These are phyloP conservation scores for Neoascia interrupta DNA, from an alignment of 2,888 invertebrate species.

Conservation along the genomic window DNA sequence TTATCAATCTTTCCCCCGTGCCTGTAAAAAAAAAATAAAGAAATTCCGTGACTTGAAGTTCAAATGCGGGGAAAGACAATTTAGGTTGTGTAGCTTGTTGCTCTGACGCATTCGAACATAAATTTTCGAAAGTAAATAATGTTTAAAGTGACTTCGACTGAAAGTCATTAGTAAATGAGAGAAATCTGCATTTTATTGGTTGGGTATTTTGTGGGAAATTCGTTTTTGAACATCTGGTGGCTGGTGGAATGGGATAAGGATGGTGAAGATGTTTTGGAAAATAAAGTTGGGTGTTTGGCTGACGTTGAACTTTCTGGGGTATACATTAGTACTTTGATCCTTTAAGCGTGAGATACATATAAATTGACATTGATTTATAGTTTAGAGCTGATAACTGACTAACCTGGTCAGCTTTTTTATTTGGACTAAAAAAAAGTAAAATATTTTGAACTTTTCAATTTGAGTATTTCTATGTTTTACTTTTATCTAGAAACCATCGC, in stretches of 20 bases:
- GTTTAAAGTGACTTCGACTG: constrained; percentile 54
- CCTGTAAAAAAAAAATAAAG: neutral
- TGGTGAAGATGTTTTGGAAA: too few species aligned
- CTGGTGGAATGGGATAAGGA: neutral
- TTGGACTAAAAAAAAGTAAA: too few species aligned
- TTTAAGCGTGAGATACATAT: too few species aligned
- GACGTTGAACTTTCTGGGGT: too few species aligned
- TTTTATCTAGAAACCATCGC: too few species aligned
- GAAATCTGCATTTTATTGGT: constrained; percentile 4
- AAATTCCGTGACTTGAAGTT: constrained; percentile 65
- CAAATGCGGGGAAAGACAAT: constrained; percentile 47
- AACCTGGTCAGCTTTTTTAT: too few species aligned
- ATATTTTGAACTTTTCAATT: too few species aligned
- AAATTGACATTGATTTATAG: too few species aligned
- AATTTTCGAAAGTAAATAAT: constrained; percentile 55
- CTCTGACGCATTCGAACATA: constrained; percentile 41
- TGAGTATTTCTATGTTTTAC: too few species aligned
- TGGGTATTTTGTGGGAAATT: constrained; percentile 16
- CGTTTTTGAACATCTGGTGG: constrained; percentile 6
- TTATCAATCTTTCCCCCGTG: constrained; percentile 27
- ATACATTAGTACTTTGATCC: too few species aligned
- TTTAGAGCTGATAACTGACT: too few species aligned
- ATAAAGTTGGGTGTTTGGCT: too few species aligned
- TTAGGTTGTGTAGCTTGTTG: constrained; percentile 22
- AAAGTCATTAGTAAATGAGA: constrained; percentile 44